These are phyloP conservation scores for Drosophila rufa DNA, from an alignment of 1,140 invertebrate genomes.

Conservation along the genomic window DNA sequence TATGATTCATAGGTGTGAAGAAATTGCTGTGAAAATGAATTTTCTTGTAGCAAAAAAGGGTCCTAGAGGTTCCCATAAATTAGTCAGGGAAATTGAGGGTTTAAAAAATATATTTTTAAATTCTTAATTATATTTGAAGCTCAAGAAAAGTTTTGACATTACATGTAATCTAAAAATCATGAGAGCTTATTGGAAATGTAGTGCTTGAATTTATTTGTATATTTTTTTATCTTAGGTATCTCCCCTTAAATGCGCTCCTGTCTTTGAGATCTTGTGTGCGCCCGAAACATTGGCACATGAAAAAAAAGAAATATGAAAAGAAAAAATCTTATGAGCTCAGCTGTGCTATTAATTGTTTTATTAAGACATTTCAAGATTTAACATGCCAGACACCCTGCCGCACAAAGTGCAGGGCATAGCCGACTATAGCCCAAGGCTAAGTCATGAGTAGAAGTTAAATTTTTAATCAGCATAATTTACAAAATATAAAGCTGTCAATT, in stretches of 20 bases:
- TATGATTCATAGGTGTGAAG: not conserved
- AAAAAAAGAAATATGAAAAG: slow-evolving; percentile 45
- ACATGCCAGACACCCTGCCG: slow-evolving; percentile 71
- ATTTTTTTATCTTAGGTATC: no score
- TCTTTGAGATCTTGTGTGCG: slow-evolving; percentile 27
- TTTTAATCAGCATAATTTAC: not conserved
- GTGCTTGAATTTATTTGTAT: no score
- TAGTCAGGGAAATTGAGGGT: rapidly evolving
- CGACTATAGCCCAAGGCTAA: slow-evolving; percentile 1
- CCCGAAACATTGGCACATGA: slow-evolving; percentile 59
- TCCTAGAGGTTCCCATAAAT: no score
- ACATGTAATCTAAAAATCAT: no score
- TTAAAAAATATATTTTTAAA: not conserved
- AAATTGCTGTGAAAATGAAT: no score
- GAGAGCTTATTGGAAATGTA: no score
- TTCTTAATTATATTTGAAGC: no score
- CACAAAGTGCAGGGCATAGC: not conserved
- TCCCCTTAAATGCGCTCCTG: slow-evolving; percentile 54
- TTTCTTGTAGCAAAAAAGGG: rapidly evolving
- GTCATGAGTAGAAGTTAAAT: not conserved
- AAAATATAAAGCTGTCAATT: not conserved
- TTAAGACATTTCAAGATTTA: slow-evolving; percentile 83
- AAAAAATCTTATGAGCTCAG: slow-evolving; percentile 76
- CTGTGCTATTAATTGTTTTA: slow-evolving; percentile 84
- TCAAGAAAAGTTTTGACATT: not conserved